These are phyloP conservation scores for Pyrgilauda ruficollis DNA, from an alignment of 2,113 vertebrate genomes.

Conservation along the genomic window DNA sequence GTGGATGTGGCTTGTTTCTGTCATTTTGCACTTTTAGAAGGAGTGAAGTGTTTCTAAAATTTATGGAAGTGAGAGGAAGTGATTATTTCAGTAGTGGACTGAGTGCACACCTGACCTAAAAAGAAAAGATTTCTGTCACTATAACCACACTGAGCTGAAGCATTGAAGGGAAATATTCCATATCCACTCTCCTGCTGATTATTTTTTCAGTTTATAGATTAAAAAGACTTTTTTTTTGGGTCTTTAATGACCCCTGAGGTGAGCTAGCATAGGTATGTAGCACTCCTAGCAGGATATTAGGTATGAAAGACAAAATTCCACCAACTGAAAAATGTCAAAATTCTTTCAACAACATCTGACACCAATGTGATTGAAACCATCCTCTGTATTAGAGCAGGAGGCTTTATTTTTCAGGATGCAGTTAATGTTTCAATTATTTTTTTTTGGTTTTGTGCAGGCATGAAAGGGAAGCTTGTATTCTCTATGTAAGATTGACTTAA, in stretches of 20 bases:
- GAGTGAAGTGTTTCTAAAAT: background rate
- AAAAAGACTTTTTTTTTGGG: background rate
- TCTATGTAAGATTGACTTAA: background rate
- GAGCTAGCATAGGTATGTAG: background rate
- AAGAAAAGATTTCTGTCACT: background rate
- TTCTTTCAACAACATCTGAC: constrained; percentile 16
- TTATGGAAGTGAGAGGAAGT: background rate
- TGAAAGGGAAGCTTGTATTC: background rate
- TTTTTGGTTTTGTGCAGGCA: background rate
- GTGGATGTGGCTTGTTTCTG: background rate
- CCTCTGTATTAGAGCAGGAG: constrained; percentile 22
- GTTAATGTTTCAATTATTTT: constrained; percentile 32
- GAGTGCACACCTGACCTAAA: background rate
- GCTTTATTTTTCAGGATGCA: constrained; percentile 42
- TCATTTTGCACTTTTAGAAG: background rate
- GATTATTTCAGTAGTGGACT: background rate
- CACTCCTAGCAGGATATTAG: background rate
- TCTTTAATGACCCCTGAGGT: background rate
- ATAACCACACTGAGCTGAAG: background rate
- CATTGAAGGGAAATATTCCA: background rate
- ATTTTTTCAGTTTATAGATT: background rate
- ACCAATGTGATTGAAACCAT: background rate
- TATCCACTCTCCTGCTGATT: background rate
- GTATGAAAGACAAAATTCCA: constrained; percentile 1
- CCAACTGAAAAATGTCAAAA: background rate